Evolutionary conservation across 2,113 vertebrate genomes (phyloP).

Genomic region (Macquaria australasica): DNA sequence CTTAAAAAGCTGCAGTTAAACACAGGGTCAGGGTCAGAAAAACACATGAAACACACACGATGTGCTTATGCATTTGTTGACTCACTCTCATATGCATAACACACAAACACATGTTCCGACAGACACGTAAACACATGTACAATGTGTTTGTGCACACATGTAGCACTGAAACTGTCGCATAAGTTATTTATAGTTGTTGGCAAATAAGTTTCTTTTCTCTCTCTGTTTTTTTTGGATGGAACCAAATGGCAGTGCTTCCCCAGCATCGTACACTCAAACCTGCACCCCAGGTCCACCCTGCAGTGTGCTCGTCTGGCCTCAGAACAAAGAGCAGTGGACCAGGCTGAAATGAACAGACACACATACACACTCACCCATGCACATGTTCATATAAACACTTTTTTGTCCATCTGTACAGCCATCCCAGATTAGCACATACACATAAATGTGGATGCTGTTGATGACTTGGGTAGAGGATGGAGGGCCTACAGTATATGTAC

Average conservation of each 20-base stretch:
- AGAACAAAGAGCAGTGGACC: conserved; percentile 15
- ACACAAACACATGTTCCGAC: conserved; percentile 14
- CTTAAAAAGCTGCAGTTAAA: conserved; percentile 45
- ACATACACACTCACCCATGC: no score
- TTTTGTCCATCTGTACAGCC: neutral
- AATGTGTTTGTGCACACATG: neutral
- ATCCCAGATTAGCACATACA: neutral
- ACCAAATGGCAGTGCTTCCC: conserved; percentile 8
- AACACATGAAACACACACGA: conserved; percentile 37
- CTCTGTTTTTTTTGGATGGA: conserved; percentile 5
- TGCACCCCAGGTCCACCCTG: neutral
- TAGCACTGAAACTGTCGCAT: neutral
- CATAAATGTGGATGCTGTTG: neutral
- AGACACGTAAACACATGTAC: neutral
- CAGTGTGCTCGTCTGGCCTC: conserved; percentile 14
- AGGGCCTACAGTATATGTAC: no score
- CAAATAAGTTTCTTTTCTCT: neutral
- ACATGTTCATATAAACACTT: no score
- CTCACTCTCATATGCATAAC: conserved; percentile 17
- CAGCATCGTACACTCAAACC: neutral
- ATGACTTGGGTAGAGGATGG: neutral
- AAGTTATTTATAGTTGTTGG: conserved; percentile 6
- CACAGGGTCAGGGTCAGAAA: conserved; percentile 41
- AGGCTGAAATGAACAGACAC: neutral
- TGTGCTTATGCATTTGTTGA: conserved; percentile 41